Base-by-base conservation (phyloP, 2,797 vertebrate species). In the Lophius americanus region DNA sequence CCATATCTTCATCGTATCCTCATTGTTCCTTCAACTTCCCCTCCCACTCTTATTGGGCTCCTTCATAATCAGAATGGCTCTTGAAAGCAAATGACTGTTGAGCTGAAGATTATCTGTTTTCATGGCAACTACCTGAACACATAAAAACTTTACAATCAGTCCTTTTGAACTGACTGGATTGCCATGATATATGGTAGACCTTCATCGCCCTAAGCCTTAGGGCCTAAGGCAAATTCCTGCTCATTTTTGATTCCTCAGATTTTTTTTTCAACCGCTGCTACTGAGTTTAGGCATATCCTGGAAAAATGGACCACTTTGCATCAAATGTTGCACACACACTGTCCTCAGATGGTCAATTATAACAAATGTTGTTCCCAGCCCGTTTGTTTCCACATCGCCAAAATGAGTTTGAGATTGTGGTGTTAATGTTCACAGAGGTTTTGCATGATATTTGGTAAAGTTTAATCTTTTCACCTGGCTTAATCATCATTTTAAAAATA, bases 11-110 rank as follows among this genome's bases (percentile, higher is more conserved):
- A 66, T 36, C 48, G 6, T 36, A 9, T 37, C 54, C 51, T 64
- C 44, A 38, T 14, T 50, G 37, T 42, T 4, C 41, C 11, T 73
- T 5, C 5, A 3, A 36, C 37, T 48, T 49, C 23, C 64, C 7
- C 35, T 38, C 62, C 6, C 37, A 62, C 37, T 49, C 43, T 49
- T 42, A 76, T 52, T 51, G 23, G 23, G 37, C 44, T 32, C 47
- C 56, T 46, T 64, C 37, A 12, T 14, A 42, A 58, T 68, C 51
- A 64, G 10, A 63, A 47, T 41, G 23, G 13, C 54, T 60, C 50
- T 63, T 42, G 4, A 54, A 57, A 48, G 35, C 11, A 70, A 44
- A 71, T 41, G 32, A 9, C n/a, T 59, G 6, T 68, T 51, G 33
- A 48, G 37, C 53, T 59, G 44, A 65, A 44, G 23, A 23, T 23